Evolutionary conservation across 2,113 vertebrate species (phyloP).

Genomic region (Dicerorhinus sumatrensis): DNA sequence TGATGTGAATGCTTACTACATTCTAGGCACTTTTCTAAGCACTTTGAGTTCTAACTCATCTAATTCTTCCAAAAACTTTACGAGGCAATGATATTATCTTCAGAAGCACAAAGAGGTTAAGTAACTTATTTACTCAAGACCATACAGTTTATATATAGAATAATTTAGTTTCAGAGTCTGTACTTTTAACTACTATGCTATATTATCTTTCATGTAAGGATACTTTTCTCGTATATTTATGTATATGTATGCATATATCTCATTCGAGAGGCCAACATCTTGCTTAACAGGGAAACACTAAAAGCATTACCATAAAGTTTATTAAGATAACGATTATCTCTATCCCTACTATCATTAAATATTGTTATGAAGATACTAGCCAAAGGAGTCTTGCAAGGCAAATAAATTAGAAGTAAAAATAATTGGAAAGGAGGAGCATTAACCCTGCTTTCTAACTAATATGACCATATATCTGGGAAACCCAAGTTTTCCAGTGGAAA

Average conservation of each 20-base stretch:
- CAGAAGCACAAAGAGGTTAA: not conserved
- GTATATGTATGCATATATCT: not conserved
- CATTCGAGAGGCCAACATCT: not conserved
- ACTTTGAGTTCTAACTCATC: not conserved
- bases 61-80: not conserved
- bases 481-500: not conserved
- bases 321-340: not conserved
- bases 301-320: slow-evolving; percentile 22
- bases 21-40: not conserved
- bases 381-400: not conserved
- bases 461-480: not conserved
- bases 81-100: not conserved
- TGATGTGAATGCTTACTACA: not conserved
- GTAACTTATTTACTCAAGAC: not conserved
- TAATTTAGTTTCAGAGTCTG: not conserved
- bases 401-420: not conserved
- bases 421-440: not conserved
- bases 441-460: not conserved
- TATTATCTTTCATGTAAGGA: not conserved
- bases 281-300: not conserved
- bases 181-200: not conserved
- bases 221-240: not conserved
- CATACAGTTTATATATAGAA: not conserved
- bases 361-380: not conserved
- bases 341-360: not conserved